Conservation (phyloP, 2,888 invertebrate genomes). For the Alloscopus bannaensis region DNA sequence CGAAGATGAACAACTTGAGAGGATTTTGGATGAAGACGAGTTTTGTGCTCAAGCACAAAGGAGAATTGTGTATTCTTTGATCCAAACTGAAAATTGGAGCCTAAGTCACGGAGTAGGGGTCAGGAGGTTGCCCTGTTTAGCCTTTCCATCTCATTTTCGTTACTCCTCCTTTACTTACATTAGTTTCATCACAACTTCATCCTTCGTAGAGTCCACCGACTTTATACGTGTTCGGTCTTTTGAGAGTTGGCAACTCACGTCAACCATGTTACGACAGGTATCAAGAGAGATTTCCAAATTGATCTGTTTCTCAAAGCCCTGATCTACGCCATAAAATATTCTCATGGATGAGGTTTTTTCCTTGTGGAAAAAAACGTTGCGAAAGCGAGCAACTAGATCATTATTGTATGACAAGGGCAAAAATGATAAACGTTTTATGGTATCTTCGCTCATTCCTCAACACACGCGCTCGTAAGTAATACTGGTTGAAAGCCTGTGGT, state of each 20-base stretch:
- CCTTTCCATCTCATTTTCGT: conserved; percentile 59
- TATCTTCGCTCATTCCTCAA: no score
- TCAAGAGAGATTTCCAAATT: not conserved
- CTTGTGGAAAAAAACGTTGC: no score
- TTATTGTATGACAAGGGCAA: conserved; percentile 42
- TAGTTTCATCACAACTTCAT: conserved; percentile 11
- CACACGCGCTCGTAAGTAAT: not conserved
- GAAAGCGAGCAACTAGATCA: no score
- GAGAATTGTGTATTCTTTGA: not conserved
- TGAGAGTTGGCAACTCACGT: not conserved
- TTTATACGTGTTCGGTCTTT: conserved; percentile 1
- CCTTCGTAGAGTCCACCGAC: not conserved
- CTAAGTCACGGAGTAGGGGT: conserved; percentile 69
- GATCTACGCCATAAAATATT: conserved; percentile 30
- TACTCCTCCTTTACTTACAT: conserved; percentile 51
- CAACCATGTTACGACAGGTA: conserved; percentile 37
- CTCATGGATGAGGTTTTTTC: conserved; percentile 14
- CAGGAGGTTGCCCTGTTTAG: conserved; percentile 71
- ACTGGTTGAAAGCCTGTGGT: not conserved
- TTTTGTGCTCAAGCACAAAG: not conserved
- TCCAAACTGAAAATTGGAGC: conserved; percentile 38
- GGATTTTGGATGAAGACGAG: not conserved
- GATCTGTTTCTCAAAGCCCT: not conserved
- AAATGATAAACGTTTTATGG: conserved; percentile 35
- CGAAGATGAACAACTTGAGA: not conserved